Evolutionary conservation across 2,113 vertebrate species (phyloP).

Genomic region (Tonatia bakeri): DNA sequence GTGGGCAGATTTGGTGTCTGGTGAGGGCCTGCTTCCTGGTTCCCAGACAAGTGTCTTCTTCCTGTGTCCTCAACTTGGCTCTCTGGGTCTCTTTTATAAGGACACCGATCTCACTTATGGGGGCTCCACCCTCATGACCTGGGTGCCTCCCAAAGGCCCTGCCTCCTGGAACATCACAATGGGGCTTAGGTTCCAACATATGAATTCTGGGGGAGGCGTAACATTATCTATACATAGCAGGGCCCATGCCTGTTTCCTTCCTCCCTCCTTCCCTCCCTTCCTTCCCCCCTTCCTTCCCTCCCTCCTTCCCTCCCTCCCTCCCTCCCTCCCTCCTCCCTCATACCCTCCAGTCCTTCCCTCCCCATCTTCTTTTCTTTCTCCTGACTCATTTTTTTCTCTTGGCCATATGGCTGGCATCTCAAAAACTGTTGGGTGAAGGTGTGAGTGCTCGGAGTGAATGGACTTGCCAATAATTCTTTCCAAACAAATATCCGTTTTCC

Average conservation of each 20-base stretch:
- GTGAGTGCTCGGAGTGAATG: not conserved
- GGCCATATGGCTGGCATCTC: not conserved
- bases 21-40: not conserved
- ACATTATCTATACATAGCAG: not conserved
- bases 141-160: not conserved
- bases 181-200: too few relatives aligned
- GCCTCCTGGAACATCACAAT: not conserved
- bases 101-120: accelerated
- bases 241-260: not conserved
- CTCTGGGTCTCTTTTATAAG: not conserved
- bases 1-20: not conserved
- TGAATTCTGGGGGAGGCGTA: not conserved
- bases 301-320: not conserved
- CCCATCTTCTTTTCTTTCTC: not conserved
- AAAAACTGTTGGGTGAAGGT: not conserved
- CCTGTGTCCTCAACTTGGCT: not conserved
- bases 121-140: not conserved
- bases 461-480: not conserved
- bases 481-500: not conserved
- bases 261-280: too few relatives aligned
- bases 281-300: too few relatives aligned
- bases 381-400: not conserved
- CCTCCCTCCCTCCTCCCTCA: not conserved
- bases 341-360: not conserved
- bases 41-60: not conserved